phyloP scores from a whole-genome alignment of 2,888 invertebrate genomes.

The Drosophila lutescens region DNA sequence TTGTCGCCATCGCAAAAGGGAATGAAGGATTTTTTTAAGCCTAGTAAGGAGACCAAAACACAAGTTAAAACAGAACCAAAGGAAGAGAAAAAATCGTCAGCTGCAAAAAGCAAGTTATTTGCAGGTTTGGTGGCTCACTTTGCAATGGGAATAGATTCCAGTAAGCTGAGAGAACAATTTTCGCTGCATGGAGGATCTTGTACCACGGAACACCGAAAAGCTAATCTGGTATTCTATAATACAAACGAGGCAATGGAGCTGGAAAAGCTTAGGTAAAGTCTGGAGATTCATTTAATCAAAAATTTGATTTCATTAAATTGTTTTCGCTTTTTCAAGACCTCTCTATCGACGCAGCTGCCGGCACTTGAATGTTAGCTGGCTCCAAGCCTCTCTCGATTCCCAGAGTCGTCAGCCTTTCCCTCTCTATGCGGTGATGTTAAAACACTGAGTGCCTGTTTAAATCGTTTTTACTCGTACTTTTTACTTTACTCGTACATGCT shows the following conservation, averaged over 20 bases:
- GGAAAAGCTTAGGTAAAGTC: conserved; percentile 54
- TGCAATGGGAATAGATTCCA: conserved; percentile 31
- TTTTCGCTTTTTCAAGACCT: conserved; percentile 53
- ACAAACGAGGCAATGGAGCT: conserved; percentile 42
- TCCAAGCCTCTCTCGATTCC: conserved; percentile 70
- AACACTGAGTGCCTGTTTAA: conserved; percentile 12
- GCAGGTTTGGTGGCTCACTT: conserved; percentile 67
- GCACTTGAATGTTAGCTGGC: conserved; percentile 79
- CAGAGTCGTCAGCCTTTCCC: conserved; percentile 69
- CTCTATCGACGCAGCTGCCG: conserved; percentile 74
- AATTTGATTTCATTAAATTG: background rate
- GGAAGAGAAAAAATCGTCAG: background rate
- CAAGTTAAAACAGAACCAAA: conserved; percentile 22
- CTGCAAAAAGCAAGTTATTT: conserved; percentile 59
- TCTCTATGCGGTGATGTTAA: conserved; percentile 69
- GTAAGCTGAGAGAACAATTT: conserved; percentile 54
- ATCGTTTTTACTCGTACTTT: background rate
- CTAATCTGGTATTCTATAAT: conserved; percentile 69
- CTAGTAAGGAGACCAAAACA: conserved; percentile 25
- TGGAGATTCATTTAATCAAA: background rate
- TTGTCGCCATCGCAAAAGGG: conserved; percentile 34
- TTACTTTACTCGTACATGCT: conserved; percentile 2
- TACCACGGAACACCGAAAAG: conserved; percentile 67
- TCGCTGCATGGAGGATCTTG: conserved; percentile 70
- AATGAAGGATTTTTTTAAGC: conserved; percentile 57